Evolutionary conservation across 2,113 vertebrate genomes (phyloP).

Genomic region (Colistium nudipinnis): DNA sequence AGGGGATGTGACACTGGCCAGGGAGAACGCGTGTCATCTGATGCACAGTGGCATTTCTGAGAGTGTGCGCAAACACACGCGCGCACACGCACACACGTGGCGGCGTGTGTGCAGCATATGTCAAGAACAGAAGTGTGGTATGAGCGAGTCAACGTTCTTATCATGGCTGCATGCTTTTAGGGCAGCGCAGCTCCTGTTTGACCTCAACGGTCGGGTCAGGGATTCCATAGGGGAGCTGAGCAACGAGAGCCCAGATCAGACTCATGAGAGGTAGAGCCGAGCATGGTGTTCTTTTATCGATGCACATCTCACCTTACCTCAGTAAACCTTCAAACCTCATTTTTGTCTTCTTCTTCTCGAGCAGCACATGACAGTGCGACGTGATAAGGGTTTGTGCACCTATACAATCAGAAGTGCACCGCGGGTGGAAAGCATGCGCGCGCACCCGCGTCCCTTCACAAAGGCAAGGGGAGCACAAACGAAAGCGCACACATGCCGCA

Average conservation of each 20-base stretch:
- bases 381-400: constrained; percentile 20
- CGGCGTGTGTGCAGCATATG: constrained; percentile 1
- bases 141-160: neutral
- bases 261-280: neutral
- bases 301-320: neutral
- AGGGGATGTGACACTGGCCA: constrained; percentile 48
- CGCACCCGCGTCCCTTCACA: constrained; percentile 20
- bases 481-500: constrained; percentile 68
- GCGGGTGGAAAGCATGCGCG: constrained; percentile 33
- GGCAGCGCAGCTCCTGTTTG: no score
- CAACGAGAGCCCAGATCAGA: neutral
- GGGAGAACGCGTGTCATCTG: constrained; percentile 16
- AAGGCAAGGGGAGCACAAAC: constrained; percentile 59
- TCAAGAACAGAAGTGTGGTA: no score
- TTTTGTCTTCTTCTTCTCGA: neutral
- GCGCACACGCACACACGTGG: constrained; percentile 23
- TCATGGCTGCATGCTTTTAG: no score
- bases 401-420: constrained; percentile 37
- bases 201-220: neutral
- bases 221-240: neutral
- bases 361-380: neutral
- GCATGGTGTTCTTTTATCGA: neutral
- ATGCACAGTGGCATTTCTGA: constrained; percentile 29
- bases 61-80: constrained; percentile 11
- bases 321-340: constrained; percentile 5